Evolutionary conservation across 2,888 invertebrate genomes (phyloP).

Genomic region (Sicus ferrugineus): DNA sequence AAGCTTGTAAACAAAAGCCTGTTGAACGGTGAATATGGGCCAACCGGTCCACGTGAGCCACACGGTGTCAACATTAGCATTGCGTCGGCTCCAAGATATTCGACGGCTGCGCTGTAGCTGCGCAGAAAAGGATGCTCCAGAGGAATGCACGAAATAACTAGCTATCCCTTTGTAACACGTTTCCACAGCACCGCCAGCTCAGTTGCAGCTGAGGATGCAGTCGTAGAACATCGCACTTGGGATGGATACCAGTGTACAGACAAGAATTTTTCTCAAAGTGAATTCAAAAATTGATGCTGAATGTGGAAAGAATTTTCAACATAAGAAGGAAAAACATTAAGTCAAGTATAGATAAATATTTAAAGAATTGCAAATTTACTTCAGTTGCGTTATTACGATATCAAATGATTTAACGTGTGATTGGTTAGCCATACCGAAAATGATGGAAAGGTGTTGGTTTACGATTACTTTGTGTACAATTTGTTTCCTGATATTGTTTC

Average conservation of each 20-base stretch:
- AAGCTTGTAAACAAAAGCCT: slow-evolving; percentile 37
- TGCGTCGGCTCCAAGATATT: slow-evolving; percentile 25
- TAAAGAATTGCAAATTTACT: too few relatives aligned
- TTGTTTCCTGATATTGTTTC: slow-evolving; percentile 56
- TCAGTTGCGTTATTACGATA: too few relatives aligned
- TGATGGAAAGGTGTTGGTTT: slow-evolving; percentile 45
- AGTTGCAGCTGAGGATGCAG: slow-evolving; percentile 40
- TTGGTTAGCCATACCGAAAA: slow-evolving; percentile 14
- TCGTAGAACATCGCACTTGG: slow-evolving; percentile 42
- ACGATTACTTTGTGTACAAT: slow-evolving; percentile 48
- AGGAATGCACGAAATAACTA: slow-evolving; percentile 30
- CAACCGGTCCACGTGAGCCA: slow-evolving; percentile 34
- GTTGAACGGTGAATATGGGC: too few relatives aligned
- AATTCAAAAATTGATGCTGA: slow-evolving; percentile 23
- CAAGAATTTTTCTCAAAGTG: slow-evolving; percentile 44
- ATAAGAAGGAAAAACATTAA: slow-evolving; percentile 13
- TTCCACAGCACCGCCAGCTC: slow-evolving; percentile 30
- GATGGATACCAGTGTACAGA: slow-evolving; percentile 48
- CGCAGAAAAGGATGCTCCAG: slow-evolving; percentile 31
- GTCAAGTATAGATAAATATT: slow-evolving; percentile 34
- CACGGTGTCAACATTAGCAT: slow-evolving; percentile 41
- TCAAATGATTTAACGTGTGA: slow-evolving; percentile 19
- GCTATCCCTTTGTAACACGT: slow-evolving; percentile 45
- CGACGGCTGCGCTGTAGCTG: slow-evolving; percentile 37
- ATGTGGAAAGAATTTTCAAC: slow-evolving; percentile 21